Conservation (phyloP, 2,797 vertebrate genomes). For the Gymnothorax javanicus region DNA sequence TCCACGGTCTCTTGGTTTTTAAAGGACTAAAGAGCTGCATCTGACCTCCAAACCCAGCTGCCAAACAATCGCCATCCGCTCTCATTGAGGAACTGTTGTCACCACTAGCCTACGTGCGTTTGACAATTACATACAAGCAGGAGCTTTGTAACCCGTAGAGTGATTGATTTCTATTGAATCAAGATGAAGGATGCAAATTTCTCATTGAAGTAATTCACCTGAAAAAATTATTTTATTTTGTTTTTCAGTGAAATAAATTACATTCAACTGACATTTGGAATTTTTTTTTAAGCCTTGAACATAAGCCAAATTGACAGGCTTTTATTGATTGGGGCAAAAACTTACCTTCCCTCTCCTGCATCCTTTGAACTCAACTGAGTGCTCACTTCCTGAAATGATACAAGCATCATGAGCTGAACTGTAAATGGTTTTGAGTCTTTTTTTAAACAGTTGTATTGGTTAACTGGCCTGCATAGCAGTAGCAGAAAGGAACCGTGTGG, state of each 20-base stretch:
- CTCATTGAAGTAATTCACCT: neutral
- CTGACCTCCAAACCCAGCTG: neutral
- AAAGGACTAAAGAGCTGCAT: neutral
- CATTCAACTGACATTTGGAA: neutral
- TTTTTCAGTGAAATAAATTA: neutral
- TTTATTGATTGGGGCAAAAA: constrained; percentile 5
- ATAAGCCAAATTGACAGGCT: neutral
- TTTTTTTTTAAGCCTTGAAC: neutral
- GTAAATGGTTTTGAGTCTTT: neutral
- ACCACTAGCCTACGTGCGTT: neutral
- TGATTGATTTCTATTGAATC: neutral
- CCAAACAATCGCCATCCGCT: neutral
- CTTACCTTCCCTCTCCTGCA: neutral
- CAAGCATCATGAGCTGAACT: neutral
- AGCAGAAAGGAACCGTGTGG: neutral
- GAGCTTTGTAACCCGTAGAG: neutral
- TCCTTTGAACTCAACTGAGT: constrained; percentile 3
- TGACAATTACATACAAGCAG: neutral
- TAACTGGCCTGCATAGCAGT: neutral
- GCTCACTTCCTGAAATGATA: neutral
- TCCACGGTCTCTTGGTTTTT: neutral
- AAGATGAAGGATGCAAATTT: neutral
- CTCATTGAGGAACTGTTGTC: neutral
- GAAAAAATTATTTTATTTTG: neutral
- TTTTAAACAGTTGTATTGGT: neutral